These are phyloP conservation scores for Lithophane ornitopus DNA, from an alignment of 2,888 invertebrate genomes.

Conservation along the genomic window DNA sequence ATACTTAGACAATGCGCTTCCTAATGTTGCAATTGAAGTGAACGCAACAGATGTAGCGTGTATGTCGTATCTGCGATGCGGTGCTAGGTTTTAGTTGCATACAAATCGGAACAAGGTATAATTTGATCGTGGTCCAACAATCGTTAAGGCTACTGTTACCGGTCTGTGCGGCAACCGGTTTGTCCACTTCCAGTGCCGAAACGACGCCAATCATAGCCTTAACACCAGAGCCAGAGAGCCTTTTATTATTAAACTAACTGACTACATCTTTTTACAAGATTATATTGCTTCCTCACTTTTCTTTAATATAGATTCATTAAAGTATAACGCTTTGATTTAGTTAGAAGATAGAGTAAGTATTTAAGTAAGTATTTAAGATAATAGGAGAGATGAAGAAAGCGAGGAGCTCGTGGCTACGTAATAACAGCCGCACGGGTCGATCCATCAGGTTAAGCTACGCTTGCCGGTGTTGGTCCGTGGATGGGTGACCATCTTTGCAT, in stretches of 20 bases:
- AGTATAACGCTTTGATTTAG: slow-evolving; percentile 3
- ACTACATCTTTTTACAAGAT: slow-evolving; percentile 47
- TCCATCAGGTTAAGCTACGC: no score
- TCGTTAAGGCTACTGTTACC: slow-evolving; percentile 88
- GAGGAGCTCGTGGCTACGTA: no score
- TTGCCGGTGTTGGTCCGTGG: no score
- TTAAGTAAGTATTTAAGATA: background rate
- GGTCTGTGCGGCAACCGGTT: slow-evolving; percentile 82
- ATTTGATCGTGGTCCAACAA: slow-evolving; percentile 84
- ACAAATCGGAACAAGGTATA: slow-evolving; percentile 80
- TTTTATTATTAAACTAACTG: slow-evolving; percentile 61
- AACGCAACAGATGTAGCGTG: slow-evolving; percentile 57
- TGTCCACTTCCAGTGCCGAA: slow-evolving; percentile 80
- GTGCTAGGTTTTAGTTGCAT: slow-evolving; percentile 62
- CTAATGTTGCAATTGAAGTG: slow-evolving; percentile 45
- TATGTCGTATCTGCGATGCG: slow-evolving; percentile 40
- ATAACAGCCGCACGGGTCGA: no score
- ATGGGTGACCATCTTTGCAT: no score
- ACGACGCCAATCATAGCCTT: slow-evolving; percentile 81
- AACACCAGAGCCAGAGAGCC: slow-evolving; percentile 73
- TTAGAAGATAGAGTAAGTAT: slow-evolving; percentile 2
- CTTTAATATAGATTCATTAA: slow-evolving; percentile 14
- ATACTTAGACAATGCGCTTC: slow-evolving; percentile 30
- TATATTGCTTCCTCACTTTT: slow-evolving; percentile 51
- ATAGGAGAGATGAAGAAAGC: slow-evolving; percentile 24